A percentile compares a stretch with the other conserved stretches of the same genome.
These are phyloP conservation scores for Ashinkailepas kermadecensis DNA, from an alignment of 2,888 invertebrate genomes.

Conservation along the genomic window DNA sequence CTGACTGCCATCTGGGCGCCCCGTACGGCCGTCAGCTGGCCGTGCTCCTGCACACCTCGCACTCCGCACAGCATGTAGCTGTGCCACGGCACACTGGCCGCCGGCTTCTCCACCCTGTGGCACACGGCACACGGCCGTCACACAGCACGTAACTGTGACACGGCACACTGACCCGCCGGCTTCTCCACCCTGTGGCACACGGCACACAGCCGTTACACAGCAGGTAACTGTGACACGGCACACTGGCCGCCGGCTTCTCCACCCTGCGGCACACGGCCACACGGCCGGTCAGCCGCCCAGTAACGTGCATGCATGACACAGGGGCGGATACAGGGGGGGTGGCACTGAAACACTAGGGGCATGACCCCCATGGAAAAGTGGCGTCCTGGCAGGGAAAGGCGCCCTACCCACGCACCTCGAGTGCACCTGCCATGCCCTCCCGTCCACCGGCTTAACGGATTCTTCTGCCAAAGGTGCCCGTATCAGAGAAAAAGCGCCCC, in stretches of 20 bases:
- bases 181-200: slow-evolving; percentile 11
- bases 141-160: slow-evolving; percentile 95
- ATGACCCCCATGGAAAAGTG: too few species aligned
- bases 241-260: slow-evolving; percentile 40
- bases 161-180: slow-evolving; percentile 47
- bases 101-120: slow-evolving; percentile 18
- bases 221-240: slow-evolving; percentile 80
- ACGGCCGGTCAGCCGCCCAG: slow-evolving; percentile 37
- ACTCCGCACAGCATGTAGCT: slow-evolving; percentile 92
- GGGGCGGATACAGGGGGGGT: too few species aligned
- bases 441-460: too few species aligned
- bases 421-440: too few species aligned
- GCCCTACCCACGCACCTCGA: too few species aligned
- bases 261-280: neutral
- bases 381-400: too few species aligned
- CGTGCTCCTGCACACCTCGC: slow-evolving; percentile 63
- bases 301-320: too few species aligned
- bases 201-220: too few species aligned
- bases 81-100: slow-evolving; percentile 68
- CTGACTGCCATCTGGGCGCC: slow-evolving; percentile 69
- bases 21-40: slow-evolving; percentile 36
- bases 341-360: too few species aligned
- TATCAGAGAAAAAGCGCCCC: too few species aligned
- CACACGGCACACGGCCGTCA: slow-evolving; percentile 34
- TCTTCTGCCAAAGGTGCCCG: too few species aligned